Base-by-base conservation (phyloP, 2,888 invertebrate species). In the Villa cingulata region DNA sequence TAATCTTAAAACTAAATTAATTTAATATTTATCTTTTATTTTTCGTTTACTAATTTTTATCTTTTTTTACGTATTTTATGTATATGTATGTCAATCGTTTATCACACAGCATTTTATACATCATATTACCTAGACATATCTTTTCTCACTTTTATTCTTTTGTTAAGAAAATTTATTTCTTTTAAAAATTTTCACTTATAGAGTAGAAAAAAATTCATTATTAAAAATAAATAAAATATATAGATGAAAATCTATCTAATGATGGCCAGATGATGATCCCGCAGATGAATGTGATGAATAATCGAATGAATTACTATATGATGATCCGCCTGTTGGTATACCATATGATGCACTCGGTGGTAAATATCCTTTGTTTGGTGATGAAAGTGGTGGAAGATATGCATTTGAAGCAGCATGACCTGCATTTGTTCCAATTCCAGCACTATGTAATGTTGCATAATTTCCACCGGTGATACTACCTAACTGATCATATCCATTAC, bases 221-320 rank as follows among this genome's bases (percentile, higher is more conserved):
- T n/a, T n/a, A n/a, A n/a, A n/a, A n/a, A n/a, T n/a, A n/a, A n/a
- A n/a, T n/a, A n/a, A n/a, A n/a, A n/a, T n/a, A n/a, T n/a, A n/a
- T n/a, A n/a, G n/a, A n/a, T n/a, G n/a, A n/a, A 4, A 23, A 23
- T 23, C 23, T 16, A 18, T 38, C 41, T 46, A 46, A 37, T 46
- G 46, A 46, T 46, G 46, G 37, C 46, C 46, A 9, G 37, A 41
- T 46, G 41, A 37, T 19, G 46, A 42, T 20, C 23, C 41, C 23
- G 10, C 41, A 23, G 15, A 46, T 41, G 20, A 41, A n/a, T n/a
- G n/a, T 42, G 37, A 37, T 41, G 29, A 41, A 46, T 32, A 32
- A 32, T 32, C 29, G 29, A 32, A 12, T 32, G 29, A 12, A 32
- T 32, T 32, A 23, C 20, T 6, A 20, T 16, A n/a, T 20, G 15